These are phyloP conservation scores for Sycobia sp. DNA, from an alignment of 1,140 invertebrate genomes.

Conservation along the genomic window DNA sequence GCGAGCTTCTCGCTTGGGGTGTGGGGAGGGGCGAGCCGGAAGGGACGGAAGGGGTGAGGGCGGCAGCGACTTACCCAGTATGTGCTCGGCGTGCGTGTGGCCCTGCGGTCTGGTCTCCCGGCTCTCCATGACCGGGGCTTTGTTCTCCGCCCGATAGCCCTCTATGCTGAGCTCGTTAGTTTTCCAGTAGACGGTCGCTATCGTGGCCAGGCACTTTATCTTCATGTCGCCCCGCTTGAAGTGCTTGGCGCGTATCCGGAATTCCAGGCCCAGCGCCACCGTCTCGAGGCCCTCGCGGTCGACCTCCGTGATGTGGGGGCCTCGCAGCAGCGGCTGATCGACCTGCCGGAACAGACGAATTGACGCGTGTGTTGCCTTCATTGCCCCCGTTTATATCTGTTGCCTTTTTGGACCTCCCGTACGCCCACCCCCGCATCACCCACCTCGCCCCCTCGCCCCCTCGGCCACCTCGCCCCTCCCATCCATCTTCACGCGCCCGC, in stretches of 20 bases:
- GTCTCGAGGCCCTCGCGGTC: constrained; percentile 68
- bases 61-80: constrained; percentile 55
- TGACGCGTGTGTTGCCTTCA: neutral
- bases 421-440: neutral
- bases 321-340: constrained; percentile 62
- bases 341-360: constrained; percentile 55
- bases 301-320: constrained; percentile 60
- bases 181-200: constrained; percentile 74
- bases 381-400: neutral
- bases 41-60: too few species aligned
- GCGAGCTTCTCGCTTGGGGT: too few species aligned
- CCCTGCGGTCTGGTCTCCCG: constrained; percentile 62
- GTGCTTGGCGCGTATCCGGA: constrained; percentile 68
- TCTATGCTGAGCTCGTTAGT: constrained; percentile 76
- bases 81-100: constrained; percentile 60
- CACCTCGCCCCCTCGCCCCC: neutral
- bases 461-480: neutral
- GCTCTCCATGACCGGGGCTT: constrained; percentile 69
- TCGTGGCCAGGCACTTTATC: constrained; percentile 75
- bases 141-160: constrained; percentile 66
- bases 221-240: constrained; percentile 74
- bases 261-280: constrained; percentile 69
- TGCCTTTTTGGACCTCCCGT: neutral
- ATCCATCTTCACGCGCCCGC: neutral
- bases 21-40: too few species aligned